phyloP scores from a whole-genome alignment of 2,113 vertebrate genomes.

The Dasyurus viverrinus region DNA sequence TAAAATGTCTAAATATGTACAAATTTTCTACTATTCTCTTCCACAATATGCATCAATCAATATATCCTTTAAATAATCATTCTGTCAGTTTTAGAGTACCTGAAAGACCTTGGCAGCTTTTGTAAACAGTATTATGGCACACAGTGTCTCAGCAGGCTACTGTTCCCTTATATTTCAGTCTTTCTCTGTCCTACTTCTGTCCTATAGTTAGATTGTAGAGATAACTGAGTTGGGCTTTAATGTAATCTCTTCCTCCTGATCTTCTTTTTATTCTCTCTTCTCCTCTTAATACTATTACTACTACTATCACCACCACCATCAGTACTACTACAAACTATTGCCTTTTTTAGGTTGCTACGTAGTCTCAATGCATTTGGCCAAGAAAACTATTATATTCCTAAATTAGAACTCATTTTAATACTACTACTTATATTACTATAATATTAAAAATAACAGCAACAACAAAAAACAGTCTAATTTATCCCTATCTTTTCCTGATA shows the following conservation, averaged over 20 bases:
- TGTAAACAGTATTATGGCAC: background rate
- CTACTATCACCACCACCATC: background rate
- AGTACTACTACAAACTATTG: background rate
- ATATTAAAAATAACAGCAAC: background rate
- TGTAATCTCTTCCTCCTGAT: background rate
- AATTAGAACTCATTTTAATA: background rate
- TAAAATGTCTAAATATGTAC: too few species aligned
- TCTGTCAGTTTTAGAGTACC: background rate
- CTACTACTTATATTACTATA: background rate
- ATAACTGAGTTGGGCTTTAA: rapidly evolving
- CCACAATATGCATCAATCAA: too few species aligned
- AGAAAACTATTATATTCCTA: background rate
- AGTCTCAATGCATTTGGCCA: background rate
- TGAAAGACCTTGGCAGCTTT: background rate
- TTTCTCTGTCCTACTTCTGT: background rate
- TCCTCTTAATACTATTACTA: too few species aligned
- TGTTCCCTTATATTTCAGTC: background rate
- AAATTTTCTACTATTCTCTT: too few species aligned
- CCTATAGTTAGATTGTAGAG: background rate
- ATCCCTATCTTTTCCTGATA: background rate
- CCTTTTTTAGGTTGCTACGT: background rate
- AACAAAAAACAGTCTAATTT: background rate
- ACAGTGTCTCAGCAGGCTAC: background rate
- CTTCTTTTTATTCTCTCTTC: background rate
- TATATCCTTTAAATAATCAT: too few species aligned